Conservation (phyloP, 1,140 invertebrate genomes). For the Eurosta solidaginis region DNA sequence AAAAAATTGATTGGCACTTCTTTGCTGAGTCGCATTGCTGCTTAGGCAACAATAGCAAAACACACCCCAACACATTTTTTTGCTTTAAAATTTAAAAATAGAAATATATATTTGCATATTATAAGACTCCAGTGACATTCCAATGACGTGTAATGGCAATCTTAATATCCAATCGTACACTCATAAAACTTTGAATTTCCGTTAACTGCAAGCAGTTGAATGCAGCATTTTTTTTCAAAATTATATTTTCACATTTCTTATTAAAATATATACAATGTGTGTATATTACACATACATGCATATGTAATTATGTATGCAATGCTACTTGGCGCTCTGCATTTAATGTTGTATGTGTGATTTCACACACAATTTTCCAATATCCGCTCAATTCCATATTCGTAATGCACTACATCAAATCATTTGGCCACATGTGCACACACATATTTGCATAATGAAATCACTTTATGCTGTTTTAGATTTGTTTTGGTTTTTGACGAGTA, state of each 20-base stretch:
- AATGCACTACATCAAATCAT: background rate
- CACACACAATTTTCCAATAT: background rate
- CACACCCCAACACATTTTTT: too few species aligned
- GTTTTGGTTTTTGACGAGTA: background rate
- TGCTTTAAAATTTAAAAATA: too few species aligned
- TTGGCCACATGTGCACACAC: background rate
- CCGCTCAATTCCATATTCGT: too few species aligned
- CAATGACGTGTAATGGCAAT: background rate
- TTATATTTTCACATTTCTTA: slow-evolving; percentile 7
- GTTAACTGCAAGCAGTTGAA: background rate
- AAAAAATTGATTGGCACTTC: background rate
- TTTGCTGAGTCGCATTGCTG: background rate
- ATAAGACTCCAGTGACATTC: too few species aligned
- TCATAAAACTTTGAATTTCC: background rate
- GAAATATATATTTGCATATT: too few species aligned
- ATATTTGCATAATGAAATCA: background rate
- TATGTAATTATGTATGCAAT: background rate
- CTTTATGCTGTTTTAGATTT: background rate
- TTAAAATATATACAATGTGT: background rate
- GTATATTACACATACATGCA: too few species aligned
- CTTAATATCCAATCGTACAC: background rate
- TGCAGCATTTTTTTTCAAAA: background rate
- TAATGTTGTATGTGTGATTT: slow-evolving; percentile 8
- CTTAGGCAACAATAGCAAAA: background rate
- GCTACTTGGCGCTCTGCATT: background rate